Conservation (phyloP, 2,888 invertebrate species). For the Dryococelus australis region DNA sequence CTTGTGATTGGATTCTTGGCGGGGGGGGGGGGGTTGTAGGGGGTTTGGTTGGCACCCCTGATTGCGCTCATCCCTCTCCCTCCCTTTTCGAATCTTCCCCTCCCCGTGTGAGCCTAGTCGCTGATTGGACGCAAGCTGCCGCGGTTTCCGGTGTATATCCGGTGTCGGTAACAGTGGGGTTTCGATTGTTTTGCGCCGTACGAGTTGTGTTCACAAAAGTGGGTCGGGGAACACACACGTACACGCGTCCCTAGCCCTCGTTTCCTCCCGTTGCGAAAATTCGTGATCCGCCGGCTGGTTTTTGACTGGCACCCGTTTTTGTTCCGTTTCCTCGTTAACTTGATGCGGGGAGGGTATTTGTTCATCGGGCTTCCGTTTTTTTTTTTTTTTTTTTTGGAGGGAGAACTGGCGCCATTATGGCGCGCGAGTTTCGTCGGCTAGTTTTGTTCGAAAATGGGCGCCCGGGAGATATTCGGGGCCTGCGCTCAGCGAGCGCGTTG, state of each 20-base stretch:
- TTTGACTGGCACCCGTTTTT: background rate
- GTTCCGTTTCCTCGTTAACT: background rate
- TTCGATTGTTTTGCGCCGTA: background rate
- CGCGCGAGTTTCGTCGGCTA: background rate
- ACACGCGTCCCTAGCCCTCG: too few species aligned
- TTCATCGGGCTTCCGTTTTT: background rate
- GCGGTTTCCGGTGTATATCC: constrained; percentile 1
- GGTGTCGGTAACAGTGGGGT: background rate
- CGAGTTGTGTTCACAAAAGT: background rate
- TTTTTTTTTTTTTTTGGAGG: too few species aligned
- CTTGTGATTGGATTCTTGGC: background rate
- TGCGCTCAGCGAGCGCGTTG: too few species aligned
- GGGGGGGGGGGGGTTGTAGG: background rate
- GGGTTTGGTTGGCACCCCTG: background rate
- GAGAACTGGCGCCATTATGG: background rate
- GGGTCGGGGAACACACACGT: background rate
- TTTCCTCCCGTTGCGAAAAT: background rate
- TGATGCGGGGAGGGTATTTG: background rate
- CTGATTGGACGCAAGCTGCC: constrained; percentile 11
- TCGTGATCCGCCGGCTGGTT: background rate
- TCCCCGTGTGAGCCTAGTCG: background rate
- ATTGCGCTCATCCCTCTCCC: background rate
- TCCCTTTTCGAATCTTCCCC: background rate
- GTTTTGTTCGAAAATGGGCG: background rate
- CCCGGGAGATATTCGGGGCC: too few species aligned